Evolutionary conservation across 30 jellyfish, hydroid and myxozoan genomes (phyloP).

Genomic region (Catostylus mosaicus): DNA sequence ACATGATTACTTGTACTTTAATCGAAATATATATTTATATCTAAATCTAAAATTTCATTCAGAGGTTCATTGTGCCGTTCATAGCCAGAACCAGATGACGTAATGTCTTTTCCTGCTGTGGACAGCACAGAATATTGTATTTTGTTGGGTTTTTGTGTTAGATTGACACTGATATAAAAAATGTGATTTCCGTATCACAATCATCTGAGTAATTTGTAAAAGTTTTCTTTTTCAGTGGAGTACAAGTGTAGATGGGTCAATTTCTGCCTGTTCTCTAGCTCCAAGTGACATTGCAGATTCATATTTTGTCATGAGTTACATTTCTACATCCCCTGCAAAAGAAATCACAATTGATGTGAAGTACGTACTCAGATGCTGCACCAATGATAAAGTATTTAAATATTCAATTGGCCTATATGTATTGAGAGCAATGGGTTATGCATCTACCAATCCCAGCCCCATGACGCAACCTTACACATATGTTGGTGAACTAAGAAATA

Average conservation of each 20-base stretch:
- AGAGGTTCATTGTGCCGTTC: no score
- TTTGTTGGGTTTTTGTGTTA: no score
- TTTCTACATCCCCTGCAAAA: constrained; percentile 14
- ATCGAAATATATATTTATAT: no score
- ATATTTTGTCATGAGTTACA: background rate
- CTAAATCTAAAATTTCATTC: no score
- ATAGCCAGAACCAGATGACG: no score
- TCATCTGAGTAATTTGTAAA: no score
- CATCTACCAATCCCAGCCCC: background rate
- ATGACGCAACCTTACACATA: background rate
- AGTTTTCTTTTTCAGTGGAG: background rate
- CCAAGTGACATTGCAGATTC: constrained; percentile 3
- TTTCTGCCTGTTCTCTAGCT: background rate
- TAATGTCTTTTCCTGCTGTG: no score
- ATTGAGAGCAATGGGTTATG: no score
- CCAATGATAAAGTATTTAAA: background rate
- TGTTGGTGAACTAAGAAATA: constrained; percentile 15
- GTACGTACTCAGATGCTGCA: background rate
- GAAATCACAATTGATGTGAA: constrained; percentile 1
- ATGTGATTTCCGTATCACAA: no score
- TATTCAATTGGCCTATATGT: constrained; percentile 19
- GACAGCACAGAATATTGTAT: no score
- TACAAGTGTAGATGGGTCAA: background rate
- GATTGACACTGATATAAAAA: no score
- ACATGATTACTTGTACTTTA: no score